Base-by-base conservation (phyloP, 2,888 invertebrate genomes). In the Cosmia pyralina region DNA sequence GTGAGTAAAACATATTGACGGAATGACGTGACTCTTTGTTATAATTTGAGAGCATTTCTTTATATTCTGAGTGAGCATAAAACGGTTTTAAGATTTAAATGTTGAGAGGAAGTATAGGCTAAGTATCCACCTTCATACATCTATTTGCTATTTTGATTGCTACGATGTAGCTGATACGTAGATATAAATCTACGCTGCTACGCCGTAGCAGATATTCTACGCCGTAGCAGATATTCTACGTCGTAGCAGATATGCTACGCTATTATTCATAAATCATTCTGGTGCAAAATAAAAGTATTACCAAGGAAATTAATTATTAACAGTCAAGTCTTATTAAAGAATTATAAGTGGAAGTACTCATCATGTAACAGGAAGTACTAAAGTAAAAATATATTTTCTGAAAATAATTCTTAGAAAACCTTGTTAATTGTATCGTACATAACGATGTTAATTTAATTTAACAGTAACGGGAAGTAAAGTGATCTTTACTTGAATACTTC, bases 1-100 rank as follows among this genome's bases (percentile, higher is more conserved):
- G 63, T 72, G 85, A 84, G 80, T 81, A 87, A 86, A 79, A 84
- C 83, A 79, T 85, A 88, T 88, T 87, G 86, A 84, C 69, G 79
- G 83, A 76, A 72, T 72, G 74, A 73, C 82, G 81, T 79, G 84
- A 79, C 72, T 80, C 75, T 78, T 84, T 85, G 74, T 81, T 67
- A 81, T 81, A 81, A 80, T 81, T 76, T 81, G 38, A 73, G 70
- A 75, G 72, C 28, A 53, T 72, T 85, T 71, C 65, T 72, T 64
- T 50, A 8, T 52, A 44, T 28, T 55, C 11, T 19, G 48, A 41
- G n/a, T 58, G 34, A 41, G 50, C 15, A 48, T 59, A 58, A 63
- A 69, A 57, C 7, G 44, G 22, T 55, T 71, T 65, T 34, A 28
- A 48, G 28, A 71, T 75, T 65, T 48, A 13, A 13, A 62, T 57